phyloP scores from a whole-genome alignment of 2,797 vertebrate genomes.

The Pogonophryne albipinna region DNA sequence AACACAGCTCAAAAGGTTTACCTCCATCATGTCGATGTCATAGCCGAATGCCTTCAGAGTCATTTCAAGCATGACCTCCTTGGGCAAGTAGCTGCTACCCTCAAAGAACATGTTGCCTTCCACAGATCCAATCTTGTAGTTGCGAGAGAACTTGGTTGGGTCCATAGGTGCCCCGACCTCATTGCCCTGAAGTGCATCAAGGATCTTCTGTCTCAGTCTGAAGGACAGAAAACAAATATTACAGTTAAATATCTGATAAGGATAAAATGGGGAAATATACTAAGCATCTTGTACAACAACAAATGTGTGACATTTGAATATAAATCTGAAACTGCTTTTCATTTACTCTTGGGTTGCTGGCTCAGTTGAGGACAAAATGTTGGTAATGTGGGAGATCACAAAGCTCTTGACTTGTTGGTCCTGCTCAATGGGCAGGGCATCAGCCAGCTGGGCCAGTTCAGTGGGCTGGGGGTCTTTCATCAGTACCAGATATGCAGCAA shows the following conservation, averaged over 20 bases:
- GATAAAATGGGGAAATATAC: not conserved
- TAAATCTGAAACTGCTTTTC: not conserved
- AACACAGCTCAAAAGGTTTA: conserved; percentile 64
- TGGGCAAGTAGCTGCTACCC: conserved; percentile 88
- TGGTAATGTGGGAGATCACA: conserved; percentile 89
- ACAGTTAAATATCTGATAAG: not conserved
- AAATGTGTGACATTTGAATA: not conserved
- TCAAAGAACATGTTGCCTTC: conserved; percentile 95
- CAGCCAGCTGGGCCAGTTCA: conserved; percentile 77
- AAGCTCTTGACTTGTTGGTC: conserved; percentile 85
- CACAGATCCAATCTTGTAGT: conserved; percentile 88
- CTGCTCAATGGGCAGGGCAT: conserved; percentile 80
- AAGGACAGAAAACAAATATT: conserved; percentile 8
- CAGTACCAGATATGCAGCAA: conserved; percentile 91
- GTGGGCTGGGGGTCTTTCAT: conserved; percentile 88
- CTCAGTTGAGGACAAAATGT: conserved; percentile 89
- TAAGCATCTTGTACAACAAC: not conserved
- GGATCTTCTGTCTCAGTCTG: conserved; percentile 88
- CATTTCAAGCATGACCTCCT: conserved; percentile 93
- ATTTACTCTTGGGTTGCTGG: conserved; percentile 86
- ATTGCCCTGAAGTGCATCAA: conserved; percentile 85
- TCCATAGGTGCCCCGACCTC: conserved; percentile 84
- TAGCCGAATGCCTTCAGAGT: conserved; percentile 90
- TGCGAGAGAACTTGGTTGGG: conserved; percentile 89
- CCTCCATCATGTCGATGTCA: conserved; percentile 93